Base-by-base conservation (phyloP, 2,113 vertebrate genomes). In the Halichoeres trimaculatus region DNA sequence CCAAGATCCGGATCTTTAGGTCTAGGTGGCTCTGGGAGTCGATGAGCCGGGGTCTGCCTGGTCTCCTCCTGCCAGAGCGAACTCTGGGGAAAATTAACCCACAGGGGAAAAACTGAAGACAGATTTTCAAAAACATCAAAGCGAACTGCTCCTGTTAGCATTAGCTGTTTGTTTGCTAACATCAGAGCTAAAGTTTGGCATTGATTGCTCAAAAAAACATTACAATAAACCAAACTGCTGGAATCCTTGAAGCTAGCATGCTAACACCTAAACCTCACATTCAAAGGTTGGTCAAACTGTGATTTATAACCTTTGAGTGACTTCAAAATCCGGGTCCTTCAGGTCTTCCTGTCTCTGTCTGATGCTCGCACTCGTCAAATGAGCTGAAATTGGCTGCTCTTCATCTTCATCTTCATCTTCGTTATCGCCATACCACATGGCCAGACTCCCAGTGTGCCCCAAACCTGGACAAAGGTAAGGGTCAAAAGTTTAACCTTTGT, bases 1-100 rank as follows among this genome's bases (percentile, higher is more conserved):
- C 43, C 74, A 87, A 71, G n/a, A 87, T 10, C 30, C 81, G 51
- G 58, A 87, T 26, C 43, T 45, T 68, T 0, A 87, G 45, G 2
- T 72, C 62, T 1, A 87, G 12, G 6, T 73, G 66, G 6, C 1
- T 22, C 63, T 45, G 52, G 1, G 17, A 0, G 13, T 56, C 69
- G 0, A 22, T 55, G 76, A 10, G 23, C 2, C 43, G 62, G 64
- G 74, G 74, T 43, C 73, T 80, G 62, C 81, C 61, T 1, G 53
- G 47, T 30, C 23, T 63, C 13, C 22, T 67, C 77, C 55, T 74
- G 13, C 52, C 6, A 69, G 70, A 57, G 3, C 0, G 57, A 3
- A 2, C 26, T 68, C 77, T 55, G 80, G 65, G 70, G 0, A 11
- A 41, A 52, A 24, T 35, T 0, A 35, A 40, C 60, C 60, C 34